Base-by-base conservation (phyloP, 2,113 vertebrate species). In the Indicator maculatus region DNA sequence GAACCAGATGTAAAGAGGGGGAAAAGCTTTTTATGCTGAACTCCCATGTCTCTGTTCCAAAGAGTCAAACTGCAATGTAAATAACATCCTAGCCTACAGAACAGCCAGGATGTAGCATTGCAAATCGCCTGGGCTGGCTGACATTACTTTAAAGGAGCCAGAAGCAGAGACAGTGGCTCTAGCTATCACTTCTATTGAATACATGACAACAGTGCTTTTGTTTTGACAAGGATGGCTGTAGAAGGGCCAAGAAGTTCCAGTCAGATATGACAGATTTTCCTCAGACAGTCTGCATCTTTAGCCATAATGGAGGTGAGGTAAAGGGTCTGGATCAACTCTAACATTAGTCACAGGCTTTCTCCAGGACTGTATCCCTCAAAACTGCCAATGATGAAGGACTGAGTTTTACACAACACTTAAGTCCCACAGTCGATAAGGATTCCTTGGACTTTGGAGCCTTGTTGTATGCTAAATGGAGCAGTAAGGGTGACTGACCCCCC, bases 131-230 rank as follows among this genome's bases (percentile, higher is more conserved):
- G 56, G 60, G 12, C 12, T 67, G 45, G 36, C 67, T 74, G 55
- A 63, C 3, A 16, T 16, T 50, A 53, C 65, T 61, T 72, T n/a
- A 33, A 71, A 45, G 41, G 20, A 82, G 33, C 9, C 10, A 83
- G 63, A 71, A 59, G 53, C 16, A 88, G 70, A 70, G 31, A 56
- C 0, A 2, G 8, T 31, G 26, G 16, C 38, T 88, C 53, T 61
- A 90, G 55, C 0, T 13, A 90, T 13, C 0, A 1, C 18, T 12
- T 41, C 33, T 12, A 58, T 3, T 36, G 17, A 38, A 33, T 0
- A 71, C 27, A 73, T 31, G 10, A 47, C 1, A 2, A 24, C 18
- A 69, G 8, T 9, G 28, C 12, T 64, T 45, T 71, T 60, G 9
- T 24, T 73, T 53, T 26, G 50, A 44, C 36, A 61, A 80, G 17